Evolutionary conservation across 2,113 vertebrate genomes (phyloP), one percentile per base, ranked within the genome.

Genomic region (Rissa tridactyla): DNA sequence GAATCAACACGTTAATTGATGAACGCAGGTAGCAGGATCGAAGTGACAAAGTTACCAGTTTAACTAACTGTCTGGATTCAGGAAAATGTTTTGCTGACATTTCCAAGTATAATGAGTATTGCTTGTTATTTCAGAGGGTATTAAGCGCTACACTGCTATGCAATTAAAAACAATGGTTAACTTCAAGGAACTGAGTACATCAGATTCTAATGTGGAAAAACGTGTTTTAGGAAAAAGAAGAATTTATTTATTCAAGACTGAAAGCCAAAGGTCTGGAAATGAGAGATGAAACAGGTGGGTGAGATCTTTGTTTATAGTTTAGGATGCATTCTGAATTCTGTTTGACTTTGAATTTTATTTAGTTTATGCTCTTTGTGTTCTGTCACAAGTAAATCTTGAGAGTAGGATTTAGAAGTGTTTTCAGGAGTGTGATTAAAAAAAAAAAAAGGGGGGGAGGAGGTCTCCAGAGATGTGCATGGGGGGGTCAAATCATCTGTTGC

Each of bases 151-250:
- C 40, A 11, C 38, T 85, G 23, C 75, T 73, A 1, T 76, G n/a
- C 75, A 52, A 88, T 94, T 91, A 84, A 88, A 86, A 70, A 32
- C 61, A 84, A 3, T 40, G 34, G 58, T 52, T 93, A 71, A 79
- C 26, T 79, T 80, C 46, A 84, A 90, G 60, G 57, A 42, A 42
- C 70, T 66, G 71, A 91, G 38, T 51, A 5, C 36, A 51, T 79
- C 77, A 46, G 10, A 72, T 94, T 94, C 73, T 95, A 94, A 96
- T 64, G 30, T 92, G 65, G 86, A 70, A 82, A 75, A 80, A 61
- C 38, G 4, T 93, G 44, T 98, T 98, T 94, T 95, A 99, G 99
- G 99, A 99, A 94, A 99, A 99, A 98, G 99, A 99, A 89, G 96
- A 98, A 72, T 99, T 99, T 91, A 97, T 99, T 82, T 86, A 77